Base-by-base conservation (phyloP, 1,140 invertebrate genomes). In the Caerostris darwini region DNA sequence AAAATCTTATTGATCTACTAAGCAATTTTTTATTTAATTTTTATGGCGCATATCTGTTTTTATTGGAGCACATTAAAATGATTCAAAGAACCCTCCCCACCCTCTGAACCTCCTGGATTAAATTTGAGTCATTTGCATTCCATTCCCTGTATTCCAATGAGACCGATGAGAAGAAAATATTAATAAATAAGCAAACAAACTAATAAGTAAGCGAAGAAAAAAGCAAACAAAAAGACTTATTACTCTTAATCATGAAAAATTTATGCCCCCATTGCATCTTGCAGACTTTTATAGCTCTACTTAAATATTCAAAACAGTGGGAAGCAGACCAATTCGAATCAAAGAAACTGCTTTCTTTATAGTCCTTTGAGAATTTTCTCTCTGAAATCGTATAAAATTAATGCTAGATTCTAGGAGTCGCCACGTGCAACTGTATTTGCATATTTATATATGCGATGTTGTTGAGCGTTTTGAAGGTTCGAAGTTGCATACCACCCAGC, bases 241-340 rank as follows among this genome's bases (percentile, higher is more conserved):
- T 87, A 87, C 85, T 64, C 58, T 88, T 88, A 88, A 88, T 88
- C 86, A 88, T 88, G 86, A 88, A 88, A 88, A 88, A 88, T 88
- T 64, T 88, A 88, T 88, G 86, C 61, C 58, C 19, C 86, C 19
- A 64, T 88, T 88, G 86, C 58, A 88, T 64, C 58, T 64, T 61
- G 57, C 58, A 54, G 19, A 88, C 58, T 64, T 88, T 88, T 88
- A 88, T 88, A 64, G 86, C 14, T 53, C 86, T 88, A 5, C 86
- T 88, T 88, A 88, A 88, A 88, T 88, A 88, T 88, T 88, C 86
- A 88, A 88, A 88, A 67, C 59, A 88, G 58, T 83, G 58, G 61
- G 50, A 88, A 19, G 59, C 34, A 88, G 10, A 14, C 86, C 86
- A 67, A 67, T 64, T 64, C 50, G 86, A 88, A 88, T 88, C 14